Evolutionary conservation across 2,113 vertebrate species (phyloP).

Genomic region (western clawed frog (Xenopus tropicalis)): UCB_Xtro_10.0 CM004448.2:47252001-47252500

Average conservation of each 20-base stretch:
- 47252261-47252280: background rate
- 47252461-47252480: no score
- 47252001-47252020: constrained; percentile 43
- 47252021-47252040: constrained; percentile 46
- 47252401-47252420: background rate
- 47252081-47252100: constrained; percentile 14
- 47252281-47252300: constrained; percentile 8
- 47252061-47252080: constrained; percentile 40
- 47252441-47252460: background rate
- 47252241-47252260: background rate
- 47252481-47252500: no score
- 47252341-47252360: background rate
- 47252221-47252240: background rate
- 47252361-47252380: background rate
- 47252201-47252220: constrained; percentile 10
- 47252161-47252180: constrained; percentile 10
- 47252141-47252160: no score
- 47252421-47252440: background rate
- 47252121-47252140: no score
- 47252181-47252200: constrained; percentile 9
- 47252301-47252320: constrained; percentile 6
- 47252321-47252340: background rate
- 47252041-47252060: constrained; percentile 44
- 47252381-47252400: no score
- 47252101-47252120: background rate